Evolutionary conservation across 2,797 vertebrate species (phyloP), one percentile per base, ranked within the genome.

Genomic region (Falco columbarius): DNA sequence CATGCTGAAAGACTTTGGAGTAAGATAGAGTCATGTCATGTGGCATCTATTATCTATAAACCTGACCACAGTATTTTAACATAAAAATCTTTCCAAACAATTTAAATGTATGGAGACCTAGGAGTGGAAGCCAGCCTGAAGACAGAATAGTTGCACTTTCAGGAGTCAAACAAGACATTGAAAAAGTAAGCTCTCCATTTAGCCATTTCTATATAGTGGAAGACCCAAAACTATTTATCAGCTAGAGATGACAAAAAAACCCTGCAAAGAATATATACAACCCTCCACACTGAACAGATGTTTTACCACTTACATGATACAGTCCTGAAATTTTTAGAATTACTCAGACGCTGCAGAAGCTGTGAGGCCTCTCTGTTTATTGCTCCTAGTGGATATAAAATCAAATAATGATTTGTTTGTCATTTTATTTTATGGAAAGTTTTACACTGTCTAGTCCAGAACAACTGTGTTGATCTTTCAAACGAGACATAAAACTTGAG

Each of bases 241-340:
- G 32, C 21, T 65, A 93, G 55, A 87, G 65, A 86, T 76, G 93
- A 96, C 86, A 96, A 95, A 93, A 94, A 83, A 32, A 95, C 44
- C 44, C 74, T 86, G 87, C 81, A 90, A 95, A 77, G 82, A 90
- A 90, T 95, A 95, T 93, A 93, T 93, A 95, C 86, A 95, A 67
- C 54, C 36, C 59, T 93, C 71, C 18, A 17, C 52, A 73, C 36
- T 1, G n/a, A 93, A 86, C 95, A 96, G 93, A 96, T 96, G 93
- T 95, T 96, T 95, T 94, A 91, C 54, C 84, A 92, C 79, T 96
- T 95, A 88, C 47, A 71, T 81, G 83, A 61, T 29, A 9, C 66
- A 80, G 68, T 92, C 86, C 63, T 93, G 92, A 95, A 96, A 93
- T 97, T 96, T 93, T 95, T 94, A 94, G 70, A 89, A 95, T 96